Conservation (phyloP, 1,140 invertebrate species). For the Musca vetustissima region DNA sequence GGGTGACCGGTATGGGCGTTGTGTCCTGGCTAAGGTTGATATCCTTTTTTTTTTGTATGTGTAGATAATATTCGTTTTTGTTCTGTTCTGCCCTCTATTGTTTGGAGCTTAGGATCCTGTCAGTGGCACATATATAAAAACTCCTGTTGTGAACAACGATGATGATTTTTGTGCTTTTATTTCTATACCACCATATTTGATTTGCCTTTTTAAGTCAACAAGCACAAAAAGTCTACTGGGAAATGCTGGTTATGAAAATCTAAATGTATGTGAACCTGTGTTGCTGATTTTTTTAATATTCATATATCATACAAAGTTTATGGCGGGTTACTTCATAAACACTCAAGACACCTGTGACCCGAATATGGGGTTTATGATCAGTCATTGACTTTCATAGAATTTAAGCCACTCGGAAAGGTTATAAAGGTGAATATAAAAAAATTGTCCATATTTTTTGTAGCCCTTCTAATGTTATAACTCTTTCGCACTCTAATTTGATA, state of each 20-base stretch:
- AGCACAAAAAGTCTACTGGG: not conserved
- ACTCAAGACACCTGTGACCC: conserved; percentile 10
- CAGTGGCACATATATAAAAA: not conserved
- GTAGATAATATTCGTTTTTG: not conserved
- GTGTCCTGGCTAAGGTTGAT: not conserved
- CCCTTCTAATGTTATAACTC: too few species aligned
- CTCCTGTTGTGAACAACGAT: not conserved
- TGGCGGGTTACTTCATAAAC: too few species aligned
- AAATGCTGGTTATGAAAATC: too few species aligned
- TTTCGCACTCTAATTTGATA: too few species aligned
- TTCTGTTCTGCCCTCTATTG: not conserved
- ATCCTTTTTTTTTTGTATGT: too few species aligned
- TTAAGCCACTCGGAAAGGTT: too few species aligned
- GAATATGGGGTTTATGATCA: too few species aligned
- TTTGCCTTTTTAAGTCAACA: not conserved
- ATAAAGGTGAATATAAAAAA: too few species aligned
- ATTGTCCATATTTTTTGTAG: too few species aligned
- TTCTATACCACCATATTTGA: not conserved
- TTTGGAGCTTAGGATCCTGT: conserved; percentile 17
- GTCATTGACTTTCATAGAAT: too few species aligned
- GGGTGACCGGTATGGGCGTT: too few species aligned
- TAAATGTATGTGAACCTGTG: not conserved
- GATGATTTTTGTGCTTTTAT: too few species aligned
- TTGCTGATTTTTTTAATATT: not conserved
- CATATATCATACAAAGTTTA: conserved; percentile 6